A percentile compares a stretch with the other conserved stretches of the same genome.
phyloP scores from a whole-genome alignment of 2,113 vertebrate genomes.

The Thalassoma bifasciatum region DNA sequence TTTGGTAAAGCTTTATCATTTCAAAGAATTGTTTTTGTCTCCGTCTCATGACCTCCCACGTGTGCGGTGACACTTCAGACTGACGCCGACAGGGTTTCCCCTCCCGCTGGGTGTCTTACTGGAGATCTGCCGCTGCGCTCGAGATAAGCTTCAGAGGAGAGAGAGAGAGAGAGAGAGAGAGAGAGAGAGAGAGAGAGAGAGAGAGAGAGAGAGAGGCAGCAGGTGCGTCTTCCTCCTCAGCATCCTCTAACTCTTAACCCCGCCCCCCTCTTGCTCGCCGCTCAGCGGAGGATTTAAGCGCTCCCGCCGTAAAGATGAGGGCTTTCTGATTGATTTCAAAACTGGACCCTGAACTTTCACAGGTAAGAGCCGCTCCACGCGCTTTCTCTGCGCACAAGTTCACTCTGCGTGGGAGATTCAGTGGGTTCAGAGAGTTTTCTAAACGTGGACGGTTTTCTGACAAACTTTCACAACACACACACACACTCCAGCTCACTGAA shows the following conservation, averaged over 20 bases:
- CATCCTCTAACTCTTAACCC: conserved; percentile 47
- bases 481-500: not conserved
- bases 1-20: conserved; percentile 64
- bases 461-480: conserved; percentile 10
- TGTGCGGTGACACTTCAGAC: conserved; percentile 50
- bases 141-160: conserved; percentile 70
- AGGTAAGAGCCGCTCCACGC: conserved; percentile 61
- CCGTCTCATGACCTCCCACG: conserved; percentile 61
- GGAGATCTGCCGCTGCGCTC: conserved; percentile 46
- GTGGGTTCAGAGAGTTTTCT: conserved; percentile 8
- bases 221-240: conserved; percentile 67
- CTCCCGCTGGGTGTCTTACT: conserved; percentile 68
- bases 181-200: too few relatives aligned
- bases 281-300: conserved; percentile 74
- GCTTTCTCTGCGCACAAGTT: not conserved
- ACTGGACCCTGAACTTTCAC: conserved; percentile 71
- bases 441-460: not conserved
- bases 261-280: too few relatives aligned
- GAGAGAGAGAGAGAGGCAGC: conserved; percentile 22
- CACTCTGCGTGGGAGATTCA: conserved; percentile 50
- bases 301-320: conserved; percentile 47
- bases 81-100: conserved; percentile 74
- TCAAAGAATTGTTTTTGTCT: conserved; percentile 75
- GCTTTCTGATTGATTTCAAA: conserved; percentile 72
- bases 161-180: too few relatives aligned